A percentile compares a stretch with the other conserved stretches of the same genome.
Conservation (phyloP, 2,797 vertebrate genomes). For the Protosalanx chinensis region DNA sequence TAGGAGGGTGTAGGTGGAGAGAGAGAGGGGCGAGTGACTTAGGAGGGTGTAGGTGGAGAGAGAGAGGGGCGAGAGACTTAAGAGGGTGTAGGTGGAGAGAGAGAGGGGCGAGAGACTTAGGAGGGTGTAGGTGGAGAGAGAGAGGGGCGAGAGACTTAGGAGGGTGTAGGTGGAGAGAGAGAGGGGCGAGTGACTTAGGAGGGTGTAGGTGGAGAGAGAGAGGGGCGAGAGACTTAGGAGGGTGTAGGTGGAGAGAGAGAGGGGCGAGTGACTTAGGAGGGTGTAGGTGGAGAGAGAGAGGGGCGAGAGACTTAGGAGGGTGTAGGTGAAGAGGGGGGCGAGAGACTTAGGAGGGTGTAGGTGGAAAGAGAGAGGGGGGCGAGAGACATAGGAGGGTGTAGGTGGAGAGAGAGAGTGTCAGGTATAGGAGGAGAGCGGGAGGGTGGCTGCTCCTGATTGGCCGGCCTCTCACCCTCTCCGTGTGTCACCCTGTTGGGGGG, state of each 20-base stretch:
- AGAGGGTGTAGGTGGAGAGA: no score
- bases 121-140: neutral
- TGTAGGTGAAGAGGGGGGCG: neutral
- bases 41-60: neutral
- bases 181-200: no score
- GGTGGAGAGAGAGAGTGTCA: no score
- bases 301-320: neutral
- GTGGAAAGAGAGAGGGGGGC: neutral
- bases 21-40: no score
- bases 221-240: neutral
- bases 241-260: neutral
- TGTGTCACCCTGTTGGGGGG: slow-evolving; percentile 89
- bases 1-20: no score
- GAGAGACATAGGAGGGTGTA: neutral
- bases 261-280: no score
- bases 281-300: neutral
- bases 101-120: neutral
- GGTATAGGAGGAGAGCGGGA: neutral
- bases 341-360: no score
- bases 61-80: neutral
- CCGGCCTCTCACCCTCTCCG: slow-evolving; percentile 74
- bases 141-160: no score
- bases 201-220: neutral
- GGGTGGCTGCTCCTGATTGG: neutral
- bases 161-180: no score